Evolutionary conservation across 2,888 invertebrate genomes (phyloP).

Genomic region (Stenchaetothrips biformis): DNA sequence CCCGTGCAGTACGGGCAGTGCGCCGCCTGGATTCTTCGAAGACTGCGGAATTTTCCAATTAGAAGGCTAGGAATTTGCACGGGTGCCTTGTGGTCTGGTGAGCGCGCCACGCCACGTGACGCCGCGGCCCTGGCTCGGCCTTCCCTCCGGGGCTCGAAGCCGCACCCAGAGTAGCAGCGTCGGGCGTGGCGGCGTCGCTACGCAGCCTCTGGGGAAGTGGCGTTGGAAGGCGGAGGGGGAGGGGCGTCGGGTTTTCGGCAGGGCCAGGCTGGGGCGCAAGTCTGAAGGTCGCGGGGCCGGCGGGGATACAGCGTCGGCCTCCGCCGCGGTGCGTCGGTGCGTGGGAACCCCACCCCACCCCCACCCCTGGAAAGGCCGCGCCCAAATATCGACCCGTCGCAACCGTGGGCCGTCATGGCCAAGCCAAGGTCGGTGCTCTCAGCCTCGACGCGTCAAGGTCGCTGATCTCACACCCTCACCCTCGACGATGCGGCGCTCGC

Average conservation of each 20-base stretch:
- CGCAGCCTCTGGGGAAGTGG: too few species aligned
- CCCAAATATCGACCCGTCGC: constrained; percentile 4
- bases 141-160: too few species aligned
- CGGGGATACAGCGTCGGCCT: not conserved
- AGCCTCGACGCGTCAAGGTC: constrained; percentile 27
- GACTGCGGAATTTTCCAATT: constrained; percentile 21
- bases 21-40: constrained; percentile 32
- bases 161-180: too few species aligned
- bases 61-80: constrained; percentile 32
- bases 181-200: too few species aligned
- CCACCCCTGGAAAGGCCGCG: not conserved
- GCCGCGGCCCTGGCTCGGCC: constrained; percentile 35
- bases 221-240: constrained; percentile 37
- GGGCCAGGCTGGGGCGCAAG: constrained; percentile 30
- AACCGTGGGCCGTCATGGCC: not conserved
- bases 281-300: constrained; percentile 40
- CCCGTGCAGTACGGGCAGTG: constrained; percentile 29
- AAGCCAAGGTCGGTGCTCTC: constrained; percentile 28
- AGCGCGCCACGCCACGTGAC: constrained; percentile 35
- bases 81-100: constrained; percentile 32
- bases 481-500: constrained; percentile 28
- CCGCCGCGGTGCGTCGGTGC: constrained; percentile 3
- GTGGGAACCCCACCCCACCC: constrained; percentile 36
- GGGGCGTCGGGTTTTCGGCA: not conserved
- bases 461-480: constrained; percentile 14